Percentiles rank a stretch among this genome's conserved stretches.
These are phyloP conservation scores for Myripristis murdjan DNA, from an alignment of 2,797 vertebrate genomes.

Conservation along the genomic window DNA sequence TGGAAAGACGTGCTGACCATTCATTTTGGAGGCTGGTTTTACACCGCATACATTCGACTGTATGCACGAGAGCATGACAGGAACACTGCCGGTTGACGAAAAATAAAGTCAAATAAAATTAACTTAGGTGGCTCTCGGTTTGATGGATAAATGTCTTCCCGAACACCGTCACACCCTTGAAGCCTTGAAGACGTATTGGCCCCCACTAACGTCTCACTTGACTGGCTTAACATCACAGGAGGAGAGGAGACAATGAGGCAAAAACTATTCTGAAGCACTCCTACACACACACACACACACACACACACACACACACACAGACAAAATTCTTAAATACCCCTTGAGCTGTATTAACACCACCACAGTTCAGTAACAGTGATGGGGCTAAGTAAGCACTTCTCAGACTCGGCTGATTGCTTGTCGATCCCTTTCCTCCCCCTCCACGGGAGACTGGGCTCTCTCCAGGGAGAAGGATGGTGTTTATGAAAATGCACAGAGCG, in stretches of 20 bases:
- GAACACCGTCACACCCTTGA: constrained; percentile 52
- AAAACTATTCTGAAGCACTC: constrained; percentile 50
- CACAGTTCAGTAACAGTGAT: constrained; percentile 52
- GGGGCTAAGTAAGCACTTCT: constrained; percentile 67
- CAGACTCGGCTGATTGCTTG: constrained; percentile 57
- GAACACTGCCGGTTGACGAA: constrained; percentile 32
- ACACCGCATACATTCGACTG: constrained; percentile 40
- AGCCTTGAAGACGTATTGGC: constrained; percentile 72
- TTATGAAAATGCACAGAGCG: constrained; percentile 48
- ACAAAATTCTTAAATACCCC: constrained; percentile 52
- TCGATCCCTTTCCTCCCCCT: constrained; percentile 27
- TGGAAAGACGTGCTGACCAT: constrained; percentile 51
- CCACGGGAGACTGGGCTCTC: constrained; percentile 14
- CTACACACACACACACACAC: constrained; percentile 13
- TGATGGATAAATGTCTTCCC: constrained; percentile 67
- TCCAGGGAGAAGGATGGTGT: constrained; percentile 43
- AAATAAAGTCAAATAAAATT: constrained; percentile 23
- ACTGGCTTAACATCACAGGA: constrained; percentile 58
- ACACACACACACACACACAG: constrained; percentile 25
- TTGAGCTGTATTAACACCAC: constrained; percentile 72
- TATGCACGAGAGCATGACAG: constrained; percentile 43
- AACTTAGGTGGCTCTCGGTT: no score
- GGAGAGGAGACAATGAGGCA: constrained; percentile 52
- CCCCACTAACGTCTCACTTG: constrained; percentile 70
- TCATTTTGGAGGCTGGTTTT: constrained; percentile 47